These are phyloP conservation scores for Arremon brunneinucha DNA, from an alignment of 2,797 vertebrate species.

Conservation along the genomic window DNA sequence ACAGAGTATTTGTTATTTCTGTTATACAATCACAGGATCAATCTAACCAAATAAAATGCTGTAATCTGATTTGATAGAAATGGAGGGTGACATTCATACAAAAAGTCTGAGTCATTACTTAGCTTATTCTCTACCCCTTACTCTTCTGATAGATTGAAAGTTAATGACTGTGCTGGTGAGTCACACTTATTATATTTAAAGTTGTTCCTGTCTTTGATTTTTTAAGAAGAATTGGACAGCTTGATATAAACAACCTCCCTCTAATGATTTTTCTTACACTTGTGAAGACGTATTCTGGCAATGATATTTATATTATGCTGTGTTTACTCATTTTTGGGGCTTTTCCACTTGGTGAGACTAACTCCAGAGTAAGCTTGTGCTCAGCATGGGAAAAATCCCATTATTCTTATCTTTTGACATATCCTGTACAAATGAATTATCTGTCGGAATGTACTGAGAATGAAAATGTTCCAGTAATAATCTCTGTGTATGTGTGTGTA, in stretches of 20 bases:
- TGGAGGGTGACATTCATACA: conserved; percentile 18
- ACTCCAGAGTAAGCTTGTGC: background rate
- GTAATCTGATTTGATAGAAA: conserved; percentile 2
- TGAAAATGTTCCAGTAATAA: background rate
- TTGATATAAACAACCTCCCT: background rate
- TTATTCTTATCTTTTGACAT: background rate
- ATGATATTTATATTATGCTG: background rate
- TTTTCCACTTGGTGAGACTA: rapidly evolving
- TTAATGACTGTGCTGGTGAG: conserved; percentile 1
- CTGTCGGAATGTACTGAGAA: background rate
- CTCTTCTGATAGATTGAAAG: background rate
- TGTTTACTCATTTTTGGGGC: background rate
- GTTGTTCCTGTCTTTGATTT: background rate
- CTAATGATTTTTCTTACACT: background rate
- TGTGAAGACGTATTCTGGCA: background rate
- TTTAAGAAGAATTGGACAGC: background rate
- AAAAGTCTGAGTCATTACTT: background rate
- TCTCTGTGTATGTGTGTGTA: background rate
- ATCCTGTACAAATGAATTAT: background rate
- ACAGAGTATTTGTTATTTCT: conserved; percentile 17
- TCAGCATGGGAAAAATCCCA: background rate
- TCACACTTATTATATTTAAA: background rate
- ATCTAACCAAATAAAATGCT: conserved; percentile 26
- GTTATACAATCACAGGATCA: background rate
- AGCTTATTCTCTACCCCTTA: background rate